Conservation (phyloP, 2,888 invertebrate species). For the Philereme vetulata region DNA sequence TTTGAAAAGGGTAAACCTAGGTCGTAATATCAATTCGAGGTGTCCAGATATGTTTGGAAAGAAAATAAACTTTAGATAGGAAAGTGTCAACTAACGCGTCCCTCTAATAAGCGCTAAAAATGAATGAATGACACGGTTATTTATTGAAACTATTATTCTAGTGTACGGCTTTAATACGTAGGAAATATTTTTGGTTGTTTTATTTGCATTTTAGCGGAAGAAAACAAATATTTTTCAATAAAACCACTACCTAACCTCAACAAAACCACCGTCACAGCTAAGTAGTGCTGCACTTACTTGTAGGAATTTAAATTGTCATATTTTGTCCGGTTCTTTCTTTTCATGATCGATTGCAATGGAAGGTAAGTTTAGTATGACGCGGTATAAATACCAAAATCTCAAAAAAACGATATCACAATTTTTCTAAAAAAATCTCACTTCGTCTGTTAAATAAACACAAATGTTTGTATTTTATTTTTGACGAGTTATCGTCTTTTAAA, state of each 20-base stretch:
- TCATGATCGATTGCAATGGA: too few relatives aligned
- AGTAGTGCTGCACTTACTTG: too few relatives aligned
- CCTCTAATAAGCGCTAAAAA: conserved; percentile 50
- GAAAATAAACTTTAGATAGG: conserved; percentile 57
- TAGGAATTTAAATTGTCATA: too few relatives aligned
- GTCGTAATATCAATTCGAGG: conserved; percentile 43
- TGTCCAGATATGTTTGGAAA: conserved; percentile 40
- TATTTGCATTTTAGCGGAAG: conserved; percentile 40
- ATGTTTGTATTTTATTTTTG: too few relatives aligned
- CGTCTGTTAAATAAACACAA: too few relatives aligned
- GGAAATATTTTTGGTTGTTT: conserved; percentile 27
- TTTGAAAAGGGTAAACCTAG: conserved; percentile 8
- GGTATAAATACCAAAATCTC: too few relatives aligned
- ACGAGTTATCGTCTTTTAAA: too few relatives aligned
- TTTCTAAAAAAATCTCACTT: too few relatives aligned
- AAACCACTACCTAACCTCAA: conserved; percentile 71
- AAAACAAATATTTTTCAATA: conserved; percentile 59
- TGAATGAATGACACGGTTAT: conserved; percentile 62
- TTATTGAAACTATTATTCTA: conserved; percentile 17
- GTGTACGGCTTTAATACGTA: neutral
- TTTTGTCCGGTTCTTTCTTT: too few relatives aligned
- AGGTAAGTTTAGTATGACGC: too few relatives aligned
- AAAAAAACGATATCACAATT: too few relatives aligned
- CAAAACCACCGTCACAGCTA: conserved; percentile 66
- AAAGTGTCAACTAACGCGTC: conserved; percentile 76